Base-by-base conservation (phyloP, 2,888 invertebrate genomes). In the Aethes cnicana region DNA sequence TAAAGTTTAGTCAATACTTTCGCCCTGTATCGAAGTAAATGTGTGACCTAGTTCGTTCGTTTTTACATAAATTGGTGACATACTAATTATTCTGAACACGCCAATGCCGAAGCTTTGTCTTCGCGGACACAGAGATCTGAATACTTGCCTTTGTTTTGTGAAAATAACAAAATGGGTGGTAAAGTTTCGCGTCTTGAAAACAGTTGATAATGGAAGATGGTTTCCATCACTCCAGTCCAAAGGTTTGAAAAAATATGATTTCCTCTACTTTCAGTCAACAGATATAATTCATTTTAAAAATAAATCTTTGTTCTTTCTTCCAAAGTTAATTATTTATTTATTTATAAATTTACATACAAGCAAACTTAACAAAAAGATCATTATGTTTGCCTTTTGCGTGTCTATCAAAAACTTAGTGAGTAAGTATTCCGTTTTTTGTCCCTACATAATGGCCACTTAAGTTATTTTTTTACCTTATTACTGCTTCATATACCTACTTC, bases 1-100 rank as follows among this genome's bases (percentile, higher is more conserved):
- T 17, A 35, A 63, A 65, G 80, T 79, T 80, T 77, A 72, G 53
- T 80, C 80, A 72, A 80, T 80, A 80, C 49, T 56, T 55, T 62
- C 54, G 48, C 46, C 48, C 46, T 48, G 44, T 69, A 68, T 65
- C 59, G 63, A 65, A 57, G 56, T 53, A 64, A 47, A 60, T 62
- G 55, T 59, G 57, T 81, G 79, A 82, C 82, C 81, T 66, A 80
- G 48, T 74, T 81, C 47, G 48, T 74, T 81, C 47, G 43, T 54
- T 55, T 60, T 64, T 49, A 58, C 63, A 65, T 69, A 69, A 69
- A 69, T 60, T 60, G 49, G 61, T 68, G 68, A 62, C 64, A 66
- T 56, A 60, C 18, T 39, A 50, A 50, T 42, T 30, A 43, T 26
- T n/a, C 18, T 12, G 4, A 39, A 46, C 52, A 52, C 52, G 52